Evolutionary conservation across 1,140 invertebrate species (phyloP).

Genomic region (Archivesica marissinica): DNA sequence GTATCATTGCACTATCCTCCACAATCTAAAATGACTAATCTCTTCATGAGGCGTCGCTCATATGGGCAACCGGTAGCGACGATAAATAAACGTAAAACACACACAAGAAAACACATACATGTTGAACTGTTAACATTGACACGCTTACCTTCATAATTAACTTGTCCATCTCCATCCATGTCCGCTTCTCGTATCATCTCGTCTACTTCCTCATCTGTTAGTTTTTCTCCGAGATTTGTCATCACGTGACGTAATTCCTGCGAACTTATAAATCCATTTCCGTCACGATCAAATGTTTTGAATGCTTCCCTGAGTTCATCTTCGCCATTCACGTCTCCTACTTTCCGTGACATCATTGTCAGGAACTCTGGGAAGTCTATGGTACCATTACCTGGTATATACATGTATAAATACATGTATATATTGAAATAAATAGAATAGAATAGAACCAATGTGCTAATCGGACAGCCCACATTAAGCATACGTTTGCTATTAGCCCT

Average conservation of each 20-base stretch:
- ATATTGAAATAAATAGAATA: too few relatives aligned
- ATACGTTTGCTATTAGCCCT: too few relatives aligned
- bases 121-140: too few relatives aligned
- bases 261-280: conserved; percentile 90
- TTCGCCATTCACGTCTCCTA: conserved; percentile 99
- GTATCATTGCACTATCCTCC: too few relatives aligned
- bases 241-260: conserved; percentile 88
- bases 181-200: conserved; percentile 97
- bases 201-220: conserved; percentile 95
- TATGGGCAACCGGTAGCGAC: too few relatives aligned
- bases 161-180: conserved; percentile 89
- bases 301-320: conserved; percentile 97
- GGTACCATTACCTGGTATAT: conserved; percentile 91
- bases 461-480: too few relatives aligned
- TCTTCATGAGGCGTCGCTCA: too few relatives aligned
- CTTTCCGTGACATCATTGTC: conserved; percentile 94
- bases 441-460: too few relatives aligned
- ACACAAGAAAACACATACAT: too few relatives aligned
- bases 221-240: conserved; percentile 95
- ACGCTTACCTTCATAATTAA: conserved; percentile 76
- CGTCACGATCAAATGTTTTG: conserved; percentile 99
- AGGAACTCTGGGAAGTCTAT: conserved; percentile 98
- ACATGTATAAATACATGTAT: too few relatives aligned
- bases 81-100: too few relatives aligned
- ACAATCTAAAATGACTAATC: too few relatives aligned